Evolutionary conservation across 2,797 vertebrate species (phyloP), one percentile per base, ranked within the genome.

Genomic region (Phyllotis vaccarum): DNA sequence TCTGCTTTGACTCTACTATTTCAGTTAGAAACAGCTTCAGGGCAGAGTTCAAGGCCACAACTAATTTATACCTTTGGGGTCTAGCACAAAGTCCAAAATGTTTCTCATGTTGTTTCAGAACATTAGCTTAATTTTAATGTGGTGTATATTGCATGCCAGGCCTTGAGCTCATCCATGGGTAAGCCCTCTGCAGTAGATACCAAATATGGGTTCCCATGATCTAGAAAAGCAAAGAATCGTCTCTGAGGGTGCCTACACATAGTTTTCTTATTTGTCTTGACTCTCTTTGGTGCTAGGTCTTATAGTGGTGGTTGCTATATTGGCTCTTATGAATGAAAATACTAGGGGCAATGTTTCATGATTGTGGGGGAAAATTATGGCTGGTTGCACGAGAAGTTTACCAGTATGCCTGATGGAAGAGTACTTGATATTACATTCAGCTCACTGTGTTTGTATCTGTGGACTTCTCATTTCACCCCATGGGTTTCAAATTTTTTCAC

Each of bases 11-110:
- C 75, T 56, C 34, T 74, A 81, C 40, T 58, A 66, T 96, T 97
- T 95, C 49, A 83, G 62, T 83, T 88, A 93, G 80, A 94, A 87
- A 87, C 43, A 85, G 81, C 81, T 91, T 95, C 90, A 75, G 76
- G 91, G n/a, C 68, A 88, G 78, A 94, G 66, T 66, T 49, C 66
- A 90, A 70, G 80, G 46, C 78, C 93, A 75, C 2, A 29, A 49
- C 21, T 58, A 58, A 95, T 79, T 95, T 68, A 54, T 34, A 89
- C 80, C 40, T 54, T 56, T 85, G 43, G 76, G 40, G 40, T 29
- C 79, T 90, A 95, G 43, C 31, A 64, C 43, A 40, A 93, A 95
- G 70, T 76, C 60, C 27, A 46, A 2, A 75, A 29, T 46, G 0
- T 6, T 86, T 88, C 54, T 94, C 90, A 54, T 40, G 22, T 86